Base-by-base conservation (phyloP, 2,888 invertebrate genomes). In the Drosophila nr. fundita region DNA sequence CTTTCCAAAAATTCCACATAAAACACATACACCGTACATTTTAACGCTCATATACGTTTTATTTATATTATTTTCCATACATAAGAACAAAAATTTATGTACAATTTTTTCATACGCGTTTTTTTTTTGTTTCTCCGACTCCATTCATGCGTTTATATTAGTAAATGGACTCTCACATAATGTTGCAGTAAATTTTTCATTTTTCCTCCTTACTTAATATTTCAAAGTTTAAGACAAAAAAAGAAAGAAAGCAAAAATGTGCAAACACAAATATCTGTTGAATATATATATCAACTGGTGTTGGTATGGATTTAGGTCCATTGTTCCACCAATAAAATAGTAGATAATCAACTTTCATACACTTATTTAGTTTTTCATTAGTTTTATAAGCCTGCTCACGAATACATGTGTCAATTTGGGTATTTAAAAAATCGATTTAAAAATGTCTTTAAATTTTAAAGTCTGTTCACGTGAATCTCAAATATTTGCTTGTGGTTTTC, bases 31-130 rank as follows among this genome's bases (percentile, higher is more conserved):
- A 42, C 42, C 40, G 27, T 67, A 36, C 38, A 38, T 61, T 60
- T 68, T 52, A 82, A 79, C 82, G 82, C 57, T 78, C 78, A 79
- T 89, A 89, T 73, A 89, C 90, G 85, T 85, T 85, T 87, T 82
- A 89, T 89, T 82, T 71, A 64, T 80, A 73, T 68, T 79, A 73
- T 73, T 85, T 76, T 85, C 53, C 86, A 80, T 85, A 90, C 55
- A 88, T 80, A 82, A 85, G 90, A 90, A 86, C 83, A 86, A 89
- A 84, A 84, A 75, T 65, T 72, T 86, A 90, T 86, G 74, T 86
- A 86, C 85, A 86, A 64, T 76, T 48, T 27, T 54, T 52, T 62
- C 36, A 57, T 42, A 52, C 36, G 49, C 36, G 81, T 69, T 30
- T 63, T 76, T 54, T 27, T 42, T 68, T 58, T 67, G 55, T 59